phyloP scores from a whole-genome alignment of 2,797 vertebrate species.

The Heteromormyrus szaboi region DNA sequence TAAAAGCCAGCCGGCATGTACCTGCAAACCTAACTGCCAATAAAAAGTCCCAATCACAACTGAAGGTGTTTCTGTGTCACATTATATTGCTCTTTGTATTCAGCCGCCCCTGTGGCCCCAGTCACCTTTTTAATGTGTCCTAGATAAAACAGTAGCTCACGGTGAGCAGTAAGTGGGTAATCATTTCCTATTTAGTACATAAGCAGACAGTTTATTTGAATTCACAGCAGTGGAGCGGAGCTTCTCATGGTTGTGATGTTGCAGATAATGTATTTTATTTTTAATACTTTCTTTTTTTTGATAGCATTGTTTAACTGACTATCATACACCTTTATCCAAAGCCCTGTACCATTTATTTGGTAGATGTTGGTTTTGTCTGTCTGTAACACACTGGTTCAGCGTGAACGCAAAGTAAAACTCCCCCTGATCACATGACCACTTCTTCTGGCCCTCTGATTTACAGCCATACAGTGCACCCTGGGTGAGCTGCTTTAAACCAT shows the following conservation, averaged over 20 bases:
- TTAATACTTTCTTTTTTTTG: background rate
- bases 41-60: slow-evolving; percentile 36
- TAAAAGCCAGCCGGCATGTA: slow-evolving; percentile 28
- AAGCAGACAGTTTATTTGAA: background rate
- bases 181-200: background rate
- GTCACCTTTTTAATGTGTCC: background rate
- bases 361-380: background rate
- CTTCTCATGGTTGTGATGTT: background rate
- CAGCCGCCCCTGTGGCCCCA: background rate
- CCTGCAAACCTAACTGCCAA: slow-evolving; percentile 44
- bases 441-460: background rate
- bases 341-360: background rate
- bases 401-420: background rate
- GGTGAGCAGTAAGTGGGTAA: background rate
- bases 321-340: background rate
- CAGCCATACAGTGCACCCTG: background rate
- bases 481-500: background rate
- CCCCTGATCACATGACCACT: background rate
- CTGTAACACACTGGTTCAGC: background rate
- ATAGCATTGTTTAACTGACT: background rate
- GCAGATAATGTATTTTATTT: background rate
- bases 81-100: background rate
- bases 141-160: background rate
- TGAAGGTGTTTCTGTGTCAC: background rate
- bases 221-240: background rate